Base-by-base conservation (phyloP, 2,888 invertebrate genomes). In the Mechanitis messenoides region DNA sequence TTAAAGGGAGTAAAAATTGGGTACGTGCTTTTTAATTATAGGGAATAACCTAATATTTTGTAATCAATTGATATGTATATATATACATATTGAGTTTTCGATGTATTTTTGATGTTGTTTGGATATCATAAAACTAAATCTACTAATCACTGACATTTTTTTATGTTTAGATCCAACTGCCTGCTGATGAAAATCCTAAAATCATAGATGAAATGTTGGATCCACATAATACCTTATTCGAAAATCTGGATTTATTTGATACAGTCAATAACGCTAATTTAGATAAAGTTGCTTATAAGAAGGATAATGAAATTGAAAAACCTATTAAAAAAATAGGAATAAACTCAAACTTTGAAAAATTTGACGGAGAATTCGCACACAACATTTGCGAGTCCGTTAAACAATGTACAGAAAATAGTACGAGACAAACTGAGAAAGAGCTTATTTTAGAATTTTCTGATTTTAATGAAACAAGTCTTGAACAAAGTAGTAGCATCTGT, bases 221-320 rank as follows among this genome's bases (percentile, higher is more conserved):
- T 7, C 31, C 28, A 50, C 11, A 31, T 28, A 31, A 31, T 31
- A 9, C 28, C 2, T n/a, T 50, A 7, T 9, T 50, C 50, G 7
- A 5, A 50, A 50, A 50, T 50, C 11, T 50, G 50, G 50, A 50
- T 50, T 31, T 50, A 31, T 31, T 50, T 7, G 50, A 50, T 7
- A 31, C 7, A 42, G 42, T 11, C 11, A 50, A 31, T 31, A 50
- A 9, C 7, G 9, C 31, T 31, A 31, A 50, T 50, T 31, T 31
- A 3, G 31, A 50, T 4, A 31, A 50, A 28, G 50, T 3, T 7
- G 31, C 31, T 6, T 31, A 31, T 28, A 50, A 7, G 9, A 5
- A 31, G 31, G 7, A 31, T 46, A 46, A 46, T 50, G 50, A 50
- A 9, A 20, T 20, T 50, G 28, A 50, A 28, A 31, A 9, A 4